A percentile compares a stretch with the other conserved stretches of the same genome.
These are phyloP conservation scores for Platysternon megacephalum DNA, from an alignment of 2,113 vertebrate species.

Conservation along the genomic window DNA sequence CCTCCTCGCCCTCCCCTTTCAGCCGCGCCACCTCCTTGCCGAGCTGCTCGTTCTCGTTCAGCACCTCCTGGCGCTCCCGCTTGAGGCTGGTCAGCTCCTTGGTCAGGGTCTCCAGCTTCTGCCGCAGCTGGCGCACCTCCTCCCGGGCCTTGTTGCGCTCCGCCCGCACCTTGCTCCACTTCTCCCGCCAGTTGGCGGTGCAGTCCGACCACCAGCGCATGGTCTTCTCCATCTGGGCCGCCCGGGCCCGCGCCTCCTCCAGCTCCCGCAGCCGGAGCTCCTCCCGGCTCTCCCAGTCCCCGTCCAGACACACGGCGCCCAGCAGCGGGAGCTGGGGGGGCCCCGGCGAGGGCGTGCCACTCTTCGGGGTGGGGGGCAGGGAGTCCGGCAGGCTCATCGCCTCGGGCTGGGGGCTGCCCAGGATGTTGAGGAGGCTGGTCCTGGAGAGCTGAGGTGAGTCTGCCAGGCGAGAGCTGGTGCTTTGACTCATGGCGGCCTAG, in stretches of 20 bases:
- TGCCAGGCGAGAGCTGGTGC: conserved; percentile 65
- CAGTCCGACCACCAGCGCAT: conserved; percentile 99
- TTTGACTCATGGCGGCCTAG: conserved; percentile 76
- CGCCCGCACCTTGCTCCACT: conserved; percentile 97
- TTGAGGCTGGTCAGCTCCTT: conserved; percentile 91
- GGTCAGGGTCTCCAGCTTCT: conserved; percentile 91
- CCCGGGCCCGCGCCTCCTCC: conserved; percentile 93
- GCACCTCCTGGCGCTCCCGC: conserved; percentile 89
- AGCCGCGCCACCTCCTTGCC: conserved; percentile 76
- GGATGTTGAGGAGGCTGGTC: conserved; percentile 84
- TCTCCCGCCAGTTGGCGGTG: conserved; percentile 98
- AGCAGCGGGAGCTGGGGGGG: conserved; percentile 83
- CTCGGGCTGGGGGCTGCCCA: conserved; percentile 85
- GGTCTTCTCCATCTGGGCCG: conserved; percentile 98
- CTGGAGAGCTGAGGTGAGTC: conserved; percentile 78
- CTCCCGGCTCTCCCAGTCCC: conserved; percentile 96
- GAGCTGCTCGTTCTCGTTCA: conserved; percentile 84
- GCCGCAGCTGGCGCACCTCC: conserved; percentile 92
- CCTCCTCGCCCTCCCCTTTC: conserved; percentile 40
- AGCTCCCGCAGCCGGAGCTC: conserved; percentile 93
- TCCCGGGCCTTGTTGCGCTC: conserved; percentile 94
- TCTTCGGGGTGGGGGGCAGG: conserved; percentile 87
- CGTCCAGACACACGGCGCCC: conserved; percentile 72
- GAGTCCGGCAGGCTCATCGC: conserved; percentile 85
- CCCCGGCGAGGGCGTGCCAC: conserved; percentile 88